Conservation (phyloP, 2,797 vertebrate genomes). For the Valencia hispanica region DNA sequence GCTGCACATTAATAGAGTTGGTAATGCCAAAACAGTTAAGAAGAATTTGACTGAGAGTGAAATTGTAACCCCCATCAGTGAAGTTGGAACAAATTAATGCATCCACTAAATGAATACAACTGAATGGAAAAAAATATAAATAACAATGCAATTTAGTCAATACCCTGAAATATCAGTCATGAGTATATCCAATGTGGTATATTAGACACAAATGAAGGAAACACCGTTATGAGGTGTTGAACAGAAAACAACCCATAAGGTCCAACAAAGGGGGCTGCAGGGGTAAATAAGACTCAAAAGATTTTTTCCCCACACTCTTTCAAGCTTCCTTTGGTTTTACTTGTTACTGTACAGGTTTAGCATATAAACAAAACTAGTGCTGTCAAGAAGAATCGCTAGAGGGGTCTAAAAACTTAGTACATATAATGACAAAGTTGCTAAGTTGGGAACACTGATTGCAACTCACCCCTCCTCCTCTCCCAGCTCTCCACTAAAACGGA, state of each 20-base stretch:
- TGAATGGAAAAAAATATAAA: conserved; percentile 3
- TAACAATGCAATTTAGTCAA: background rate
- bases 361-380: background rate
- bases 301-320: background rate
- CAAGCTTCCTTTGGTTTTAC: background rate
- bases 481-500: too few species aligned
- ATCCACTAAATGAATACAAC: background rate
- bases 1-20: background rate
- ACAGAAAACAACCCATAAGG: background rate
- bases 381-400: too few species aligned
- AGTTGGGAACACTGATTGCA: too few species aligned
- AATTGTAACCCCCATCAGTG: conserved; percentile 1
- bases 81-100: conserved; percentile 4
- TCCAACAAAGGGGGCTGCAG: background rate
- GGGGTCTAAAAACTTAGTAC: too few species aligned
- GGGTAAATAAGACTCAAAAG: background rate
- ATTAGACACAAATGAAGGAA: conserved; percentile 3
- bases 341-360: background rate
- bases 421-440: too few species aligned
- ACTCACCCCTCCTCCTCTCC: too few species aligned
- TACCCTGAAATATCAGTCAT: background rate
- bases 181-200: background rate
- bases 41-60: background rate
- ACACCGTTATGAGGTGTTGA: background rate
- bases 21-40: background rate